Evolutionary conservation across 1,140 invertebrate genomes (phyloP).

Genomic region (Asobara japonica): DNA sequence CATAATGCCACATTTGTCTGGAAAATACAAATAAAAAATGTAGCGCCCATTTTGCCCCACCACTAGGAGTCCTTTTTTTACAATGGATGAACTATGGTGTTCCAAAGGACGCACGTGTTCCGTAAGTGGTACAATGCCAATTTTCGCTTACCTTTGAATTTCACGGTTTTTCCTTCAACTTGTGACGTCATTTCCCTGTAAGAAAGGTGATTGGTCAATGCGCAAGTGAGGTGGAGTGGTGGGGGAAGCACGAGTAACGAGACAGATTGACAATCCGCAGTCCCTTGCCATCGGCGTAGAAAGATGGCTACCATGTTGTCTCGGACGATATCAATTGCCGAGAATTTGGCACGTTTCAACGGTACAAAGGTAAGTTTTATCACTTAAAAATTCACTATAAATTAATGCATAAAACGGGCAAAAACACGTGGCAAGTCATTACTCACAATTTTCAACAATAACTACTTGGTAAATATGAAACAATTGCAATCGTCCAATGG

Average conservation of each 20-base stretch:
- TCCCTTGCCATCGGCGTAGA: conserved; percentile 48
- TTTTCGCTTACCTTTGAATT: too few relatives aligned
- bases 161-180: too few relatives aligned
- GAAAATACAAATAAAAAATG: too few relatives aligned
- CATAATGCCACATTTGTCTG: too few relatives aligned
- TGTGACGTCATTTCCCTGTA: neutral
- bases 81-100: too few relatives aligned
- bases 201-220: neutral
- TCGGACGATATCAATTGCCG: conserved; percentile 71
- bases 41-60: too few relatives aligned
- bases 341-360: conserved; percentile 72
- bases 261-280: conserved; percentile 40
- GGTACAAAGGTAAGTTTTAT: conserved; percentile 70
- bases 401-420: neutral
- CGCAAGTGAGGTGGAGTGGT: neutral
- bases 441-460: neutral
- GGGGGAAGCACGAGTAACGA: conserved; percentile 14
- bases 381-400: neutral
- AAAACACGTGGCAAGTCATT: neutral
- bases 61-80: too few relatives aligned
- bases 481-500: conserved; percentile 14
- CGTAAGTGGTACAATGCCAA: too few relatives aligned
- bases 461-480: neutral
- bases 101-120: too few relatives aligned
- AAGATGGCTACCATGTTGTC: conserved; percentile 78